Percentiles rank a stretch among this genome's conserved stretches.
These are phyloP conservation scores for Amphipyra berbera DNA, from an alignment of 2,888 invertebrate species.

Conservation along the genomic window DNA sequence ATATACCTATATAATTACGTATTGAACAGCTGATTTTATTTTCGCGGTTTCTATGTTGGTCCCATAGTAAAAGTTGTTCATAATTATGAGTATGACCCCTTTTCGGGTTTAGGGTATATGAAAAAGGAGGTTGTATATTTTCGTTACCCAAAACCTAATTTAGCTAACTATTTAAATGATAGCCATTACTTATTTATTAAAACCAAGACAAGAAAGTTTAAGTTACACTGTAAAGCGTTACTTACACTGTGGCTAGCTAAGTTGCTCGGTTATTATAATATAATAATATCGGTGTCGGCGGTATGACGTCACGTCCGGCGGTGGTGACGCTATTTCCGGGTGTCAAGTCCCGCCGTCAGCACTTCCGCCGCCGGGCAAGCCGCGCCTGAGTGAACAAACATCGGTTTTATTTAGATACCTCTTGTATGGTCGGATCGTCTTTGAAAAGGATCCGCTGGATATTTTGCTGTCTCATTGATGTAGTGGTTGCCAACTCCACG, in stretches of 20 bases:
- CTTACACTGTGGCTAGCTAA: neutral
- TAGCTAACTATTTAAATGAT: too few species aligned
- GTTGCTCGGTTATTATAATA: conserved; percentile 47
- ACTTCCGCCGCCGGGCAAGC: conserved; percentile 62
- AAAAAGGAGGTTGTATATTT: too few species aligned
- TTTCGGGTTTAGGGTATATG: too few species aligned
- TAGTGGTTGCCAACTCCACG: neutral
- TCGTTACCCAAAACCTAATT: too few species aligned
- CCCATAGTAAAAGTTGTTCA: too few species aligned
- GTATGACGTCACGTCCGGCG: conserved; percentile 65
- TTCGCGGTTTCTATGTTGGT: too few species aligned
- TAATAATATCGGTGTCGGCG: conserved; percentile 60
- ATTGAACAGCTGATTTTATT: too few species aligned
- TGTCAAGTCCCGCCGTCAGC: conserved; percentile 71
- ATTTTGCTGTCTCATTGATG: neutral
- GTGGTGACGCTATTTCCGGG: conserved; percentile 76
- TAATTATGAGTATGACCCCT: too few species aligned
- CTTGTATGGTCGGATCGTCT: conserved; percentile 11
- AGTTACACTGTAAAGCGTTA: neutral
- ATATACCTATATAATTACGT: too few species aligned
- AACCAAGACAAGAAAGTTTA: neutral
- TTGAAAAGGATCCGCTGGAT: conserved; percentile 12
- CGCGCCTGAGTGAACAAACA: conserved; percentile 52
- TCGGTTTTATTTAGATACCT: conserved; percentile 48
- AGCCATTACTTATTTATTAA: too few species aligned